Conservation (phyloP, 2,888 invertebrate genomes). For the Tipula unca region DNA sequence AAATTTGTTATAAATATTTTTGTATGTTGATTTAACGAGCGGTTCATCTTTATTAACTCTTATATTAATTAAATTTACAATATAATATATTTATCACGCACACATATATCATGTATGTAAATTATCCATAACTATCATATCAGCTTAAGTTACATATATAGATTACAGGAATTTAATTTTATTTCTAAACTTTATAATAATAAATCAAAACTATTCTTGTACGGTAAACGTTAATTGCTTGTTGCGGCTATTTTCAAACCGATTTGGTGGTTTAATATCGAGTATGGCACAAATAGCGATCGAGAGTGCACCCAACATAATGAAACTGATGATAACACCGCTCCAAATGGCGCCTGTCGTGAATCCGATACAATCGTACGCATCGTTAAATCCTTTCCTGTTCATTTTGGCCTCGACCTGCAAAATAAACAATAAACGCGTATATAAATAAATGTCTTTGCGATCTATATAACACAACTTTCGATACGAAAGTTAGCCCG, state of each 20-base stretch:
- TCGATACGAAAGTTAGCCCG: neutral
- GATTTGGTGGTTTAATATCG: constrained; percentile 91
- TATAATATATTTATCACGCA: neutral
- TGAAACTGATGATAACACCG: constrained; percentile 69
- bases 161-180: neutral
- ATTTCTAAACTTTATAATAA: neutral
- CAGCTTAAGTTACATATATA: neutral
- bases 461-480: neutral
- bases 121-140: neutral
- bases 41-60: neutral
- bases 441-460: neutral
- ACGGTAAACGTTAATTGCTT: constrained; percentile 81
- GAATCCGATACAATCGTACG: constrained; percentile 86
- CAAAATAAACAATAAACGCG: no score
- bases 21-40: neutral
- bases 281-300: constrained; percentile 80
- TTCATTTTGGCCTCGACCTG: constrained; percentile 50
- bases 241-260: constrained; percentile 92
- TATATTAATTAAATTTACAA: neutral
- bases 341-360: constrained; percentile 89
- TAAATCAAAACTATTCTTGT: constrained; percentile 50
- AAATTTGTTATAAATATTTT: neutral
- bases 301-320: constrained; percentile 67
- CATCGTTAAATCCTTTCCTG: constrained; percentile 55
- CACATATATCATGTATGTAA: neutral